These are phyloP conservation scores for Montipora foliosa DNA, from an alignment of 64 coral and sea anemone genomes.

Conservation along the genomic window DNA sequence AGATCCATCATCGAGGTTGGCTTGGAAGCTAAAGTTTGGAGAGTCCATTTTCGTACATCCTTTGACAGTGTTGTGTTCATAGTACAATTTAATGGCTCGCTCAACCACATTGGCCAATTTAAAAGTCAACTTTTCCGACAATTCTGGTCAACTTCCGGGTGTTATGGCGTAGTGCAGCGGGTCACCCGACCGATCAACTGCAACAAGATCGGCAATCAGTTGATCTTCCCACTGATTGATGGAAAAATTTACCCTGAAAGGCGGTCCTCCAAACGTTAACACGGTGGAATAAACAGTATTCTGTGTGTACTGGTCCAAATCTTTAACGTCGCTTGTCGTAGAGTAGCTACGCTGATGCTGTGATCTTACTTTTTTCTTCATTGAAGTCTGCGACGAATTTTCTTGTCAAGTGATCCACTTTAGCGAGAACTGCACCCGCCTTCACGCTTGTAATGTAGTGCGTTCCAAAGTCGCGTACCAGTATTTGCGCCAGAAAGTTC, in stretches of 20 bases:
- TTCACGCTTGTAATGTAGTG: conserved; percentile 90
- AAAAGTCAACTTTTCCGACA: conserved; percentile 60
- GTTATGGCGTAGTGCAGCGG: conserved; percentile 82
- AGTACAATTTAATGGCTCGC: conserved; percentile 79
- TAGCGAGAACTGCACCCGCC: conserved; percentile 80
- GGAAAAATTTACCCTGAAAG: conserved; percentile 75
- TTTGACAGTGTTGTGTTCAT: conserved; percentile 85
- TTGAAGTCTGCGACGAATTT: conserved; percentile 45
- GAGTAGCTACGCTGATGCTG: conserved; percentile 66
- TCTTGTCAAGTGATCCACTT: conserved; percentile 77
- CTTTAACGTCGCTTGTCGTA: conserved; percentile 3
- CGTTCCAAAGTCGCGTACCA: conserved; percentile 92
- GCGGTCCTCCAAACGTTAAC: conserved; percentile 80
- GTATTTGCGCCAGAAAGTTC: conserved; percentile 73
- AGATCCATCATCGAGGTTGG: conserved; percentile 89
- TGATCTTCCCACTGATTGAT: conserved; percentile 86
- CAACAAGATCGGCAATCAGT: conserved; percentile 74
- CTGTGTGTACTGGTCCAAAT: conserved; percentile 68
- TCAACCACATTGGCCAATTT: conserved; percentile 64
- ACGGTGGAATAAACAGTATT: conserved; percentile 69
- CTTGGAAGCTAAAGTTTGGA: conserved; percentile 97
- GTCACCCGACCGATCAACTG: conserved; percentile 84
- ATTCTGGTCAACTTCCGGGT: conserved; percentile 69
- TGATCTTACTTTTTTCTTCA: conserved; percentile 76
- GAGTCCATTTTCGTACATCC: conserved; percentile 85